These are phyloP conservation scores for Trypoxylus dichotomus DNA, from an alignment of 1,140 invertebrate genomes.

Conservation along the genomic window DNA sequence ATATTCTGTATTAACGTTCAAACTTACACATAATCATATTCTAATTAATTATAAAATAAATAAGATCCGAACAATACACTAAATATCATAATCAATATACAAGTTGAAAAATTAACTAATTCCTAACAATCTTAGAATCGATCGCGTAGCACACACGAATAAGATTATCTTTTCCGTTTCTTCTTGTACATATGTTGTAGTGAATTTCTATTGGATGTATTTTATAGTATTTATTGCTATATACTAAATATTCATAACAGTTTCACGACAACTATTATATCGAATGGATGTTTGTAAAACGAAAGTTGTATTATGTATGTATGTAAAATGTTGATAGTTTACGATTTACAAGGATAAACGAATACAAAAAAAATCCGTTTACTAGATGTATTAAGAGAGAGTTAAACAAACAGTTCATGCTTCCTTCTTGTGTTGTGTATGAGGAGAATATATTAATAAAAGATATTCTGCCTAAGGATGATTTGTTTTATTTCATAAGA, in stretches of 20 bases:
- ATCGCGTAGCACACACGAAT: too few relatives aligned
- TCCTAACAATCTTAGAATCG: too few relatives aligned
- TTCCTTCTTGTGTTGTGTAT: conserved; percentile 22
- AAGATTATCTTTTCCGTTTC: too few relatives aligned
- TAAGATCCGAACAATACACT: too few relatives aligned
- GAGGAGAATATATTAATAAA: conserved; percentile 18
- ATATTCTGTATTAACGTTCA: conserved; percentile 13
- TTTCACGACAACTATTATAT: not conserved
- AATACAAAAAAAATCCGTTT: too few relatives aligned
- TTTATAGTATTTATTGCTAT: not conserved
- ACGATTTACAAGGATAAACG: too few relatives aligned
- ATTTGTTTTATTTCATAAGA: not conserved
- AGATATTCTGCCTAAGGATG: not conserved
- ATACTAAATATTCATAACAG: not conserved
- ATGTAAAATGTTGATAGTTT: too few relatives aligned
- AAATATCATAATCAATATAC: too few relatives aligned
- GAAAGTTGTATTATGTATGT: not conserved
- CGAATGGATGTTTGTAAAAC: not conserved
- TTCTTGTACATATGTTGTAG: not conserved
- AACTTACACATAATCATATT: conserved; percentile 14
- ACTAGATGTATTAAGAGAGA: not conserved
- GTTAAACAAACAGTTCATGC: conserved; percentile 1
- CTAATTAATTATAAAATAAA: not conserved
- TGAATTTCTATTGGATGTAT: not conserved
- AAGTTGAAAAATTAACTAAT: too few relatives aligned